Percentiles rank a stretch among this genome's conserved stretches.
Conservation (phyloP, 2,888 invertebrate species). For the Toxonevra muliebris region DNA sequence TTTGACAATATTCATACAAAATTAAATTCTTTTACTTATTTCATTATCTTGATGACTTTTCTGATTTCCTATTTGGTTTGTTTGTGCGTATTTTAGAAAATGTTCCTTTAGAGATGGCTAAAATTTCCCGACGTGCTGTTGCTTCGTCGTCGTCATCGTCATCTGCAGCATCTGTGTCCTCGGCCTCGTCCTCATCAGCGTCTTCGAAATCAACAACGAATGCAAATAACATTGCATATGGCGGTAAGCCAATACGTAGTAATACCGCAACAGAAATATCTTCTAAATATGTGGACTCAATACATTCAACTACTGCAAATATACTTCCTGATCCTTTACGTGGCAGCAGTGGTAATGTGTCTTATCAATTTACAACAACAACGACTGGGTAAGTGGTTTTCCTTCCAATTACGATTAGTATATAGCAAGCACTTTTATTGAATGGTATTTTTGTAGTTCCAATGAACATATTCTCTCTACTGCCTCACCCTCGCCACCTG, state of each 20-base stretch:
- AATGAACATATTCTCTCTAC: constrained; percentile 39
- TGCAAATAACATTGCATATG: constrained; percentile 39
- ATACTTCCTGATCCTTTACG: constrained; percentile 41
- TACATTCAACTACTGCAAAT: constrained; percentile 13
- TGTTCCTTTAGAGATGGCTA: constrained; percentile 66
- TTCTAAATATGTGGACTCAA: constrained; percentile 24
- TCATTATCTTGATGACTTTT: not conserved
- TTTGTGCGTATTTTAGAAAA: constrained; percentile 54
- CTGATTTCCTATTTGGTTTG: not conserved
- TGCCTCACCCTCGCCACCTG: constrained; percentile 45
- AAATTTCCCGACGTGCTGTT: constrained; percentile 64
- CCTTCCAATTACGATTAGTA: too few species aligned
- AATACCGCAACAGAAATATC: constrained; percentile 26
- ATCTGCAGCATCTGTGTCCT: constrained; percentile 34
- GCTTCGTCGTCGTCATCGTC: constrained; percentile 57
- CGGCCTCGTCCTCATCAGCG: constrained; percentile 30
- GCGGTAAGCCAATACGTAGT: constrained; percentile 28
- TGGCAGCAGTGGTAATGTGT: constrained; percentile 17
- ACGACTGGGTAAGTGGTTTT: constrained; percentile 40
- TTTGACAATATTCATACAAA: not conserved
- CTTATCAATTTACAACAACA: constrained; percentile 38
- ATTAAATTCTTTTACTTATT: not conserved
- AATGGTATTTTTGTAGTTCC: constrained; percentile 25
- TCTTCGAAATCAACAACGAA: constrained; percentile 30
- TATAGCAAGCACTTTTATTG: not conserved